Evolutionary conservation across 1,140 invertebrate species (phyloP).

Genomic region (Scaptomyza hsui): DNA sequence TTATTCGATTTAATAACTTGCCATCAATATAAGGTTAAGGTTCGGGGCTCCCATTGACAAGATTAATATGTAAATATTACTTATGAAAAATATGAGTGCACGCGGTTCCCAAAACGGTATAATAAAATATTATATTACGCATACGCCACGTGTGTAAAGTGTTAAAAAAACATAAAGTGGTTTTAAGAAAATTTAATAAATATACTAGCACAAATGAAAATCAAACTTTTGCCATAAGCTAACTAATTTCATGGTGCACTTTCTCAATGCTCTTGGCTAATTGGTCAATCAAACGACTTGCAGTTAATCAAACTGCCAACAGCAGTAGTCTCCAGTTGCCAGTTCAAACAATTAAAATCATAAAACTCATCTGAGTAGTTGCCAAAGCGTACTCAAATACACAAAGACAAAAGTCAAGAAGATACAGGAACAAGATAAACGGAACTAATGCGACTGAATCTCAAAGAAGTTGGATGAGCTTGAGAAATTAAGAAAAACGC

Average conservation of each 20-base stretch:
- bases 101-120: conserved; percentile 25
- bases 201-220: background rate
- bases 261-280: conserved; percentile 60
- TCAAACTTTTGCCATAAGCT: conserved; percentile 8
- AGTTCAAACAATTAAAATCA: conserved; percentile 71
- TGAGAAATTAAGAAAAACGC: conserved; percentile 73
- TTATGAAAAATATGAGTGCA: conserved; percentile 21
- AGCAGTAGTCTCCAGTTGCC: conserved; percentile 35
- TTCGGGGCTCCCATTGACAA: conserved; percentile 3
- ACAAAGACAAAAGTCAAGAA: conserved; percentile 42
- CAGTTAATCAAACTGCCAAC: conserved; percentile 64
- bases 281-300: conserved; percentile 66
- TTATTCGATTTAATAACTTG: conserved; percentile 63
- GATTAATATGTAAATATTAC: conserved; percentile 51
- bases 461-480: conserved; percentile 30
- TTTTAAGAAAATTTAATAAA: background rate
- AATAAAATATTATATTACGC: no score
- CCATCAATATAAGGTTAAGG: conserved; percentile 60
- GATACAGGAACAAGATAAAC: conserved; percentile 59
- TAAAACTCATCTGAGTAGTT: conserved; percentile 49
- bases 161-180: background rate
- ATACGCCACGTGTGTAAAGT: conserved; percentile 41
- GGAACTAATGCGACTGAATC: conserved; percentile 66
- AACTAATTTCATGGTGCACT: conserved; percentile 26
- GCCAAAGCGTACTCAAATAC: conserved; percentile 28